Conservation (phyloP, 2,797 vertebrate species). For the Varecia variegata region DNA sequence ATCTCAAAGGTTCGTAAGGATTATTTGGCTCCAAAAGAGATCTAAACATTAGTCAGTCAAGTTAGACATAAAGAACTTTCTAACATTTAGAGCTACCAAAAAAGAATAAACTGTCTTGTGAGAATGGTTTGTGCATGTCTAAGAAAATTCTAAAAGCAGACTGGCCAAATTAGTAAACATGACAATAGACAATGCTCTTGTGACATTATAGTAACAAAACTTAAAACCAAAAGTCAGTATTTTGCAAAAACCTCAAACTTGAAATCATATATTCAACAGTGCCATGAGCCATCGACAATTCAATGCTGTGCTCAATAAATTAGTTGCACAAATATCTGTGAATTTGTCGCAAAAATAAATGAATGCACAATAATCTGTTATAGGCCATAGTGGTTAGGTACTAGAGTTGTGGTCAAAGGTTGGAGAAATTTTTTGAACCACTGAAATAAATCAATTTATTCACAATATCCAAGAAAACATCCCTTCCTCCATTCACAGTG, state of each 20-base stretch:
- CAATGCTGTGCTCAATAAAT: not conserved
- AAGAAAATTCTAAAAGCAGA: conserved; percentile 36
- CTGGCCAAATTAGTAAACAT: not conserved
- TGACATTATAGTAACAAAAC: conserved; percentile 28
- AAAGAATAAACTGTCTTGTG: not conserved
- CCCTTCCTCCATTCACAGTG: not conserved
- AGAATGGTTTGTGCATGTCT: not conserved
- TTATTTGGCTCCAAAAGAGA: conserved; percentile 37
- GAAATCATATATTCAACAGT: conserved; percentile 27
- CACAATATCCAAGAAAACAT: conserved; percentile 15
- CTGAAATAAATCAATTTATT: conserved; percentile 8
- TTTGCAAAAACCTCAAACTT: conserved; percentile 42
- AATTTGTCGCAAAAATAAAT: not conserved
- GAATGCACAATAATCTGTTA: conserved; percentile 16
- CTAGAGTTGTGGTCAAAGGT: not conserved
- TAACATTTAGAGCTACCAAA: conserved; percentile 12
- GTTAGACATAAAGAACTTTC: conserved; percentile 31
- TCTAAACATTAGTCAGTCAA: not conserved
- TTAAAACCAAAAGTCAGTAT: conserved; percentile 5
- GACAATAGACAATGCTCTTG: not conserved
- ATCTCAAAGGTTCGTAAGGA: conserved; percentile 19
- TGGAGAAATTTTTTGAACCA: not conserved
- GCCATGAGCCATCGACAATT: not conserved
- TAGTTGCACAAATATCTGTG: not conserved
- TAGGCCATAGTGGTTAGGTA: not conserved